Evolutionary conservation across 92 coral and sea anemone species (phyloP).

Genomic region (Umimayanthus kanabou): DNA sequence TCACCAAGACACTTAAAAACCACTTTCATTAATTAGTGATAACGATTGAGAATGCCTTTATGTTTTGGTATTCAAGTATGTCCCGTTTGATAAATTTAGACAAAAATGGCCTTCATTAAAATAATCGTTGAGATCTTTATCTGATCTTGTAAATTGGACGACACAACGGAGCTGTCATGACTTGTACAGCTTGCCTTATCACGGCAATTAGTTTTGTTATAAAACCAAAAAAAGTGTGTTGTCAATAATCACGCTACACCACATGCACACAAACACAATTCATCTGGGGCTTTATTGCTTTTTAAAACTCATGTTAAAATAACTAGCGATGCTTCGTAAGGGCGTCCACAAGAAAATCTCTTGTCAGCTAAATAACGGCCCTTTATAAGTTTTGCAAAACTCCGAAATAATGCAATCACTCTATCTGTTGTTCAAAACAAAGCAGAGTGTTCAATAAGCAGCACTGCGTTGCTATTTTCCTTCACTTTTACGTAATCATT

Average conservation of each 20-base stretch:
- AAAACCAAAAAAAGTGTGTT: not conserved
- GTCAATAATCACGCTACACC: not conserved
- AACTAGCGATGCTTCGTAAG: not conserved
- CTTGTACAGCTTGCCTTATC: not conserved
- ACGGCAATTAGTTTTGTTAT: not conserved
- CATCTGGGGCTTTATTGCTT: not conserved
- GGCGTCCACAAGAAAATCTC: not conserved
- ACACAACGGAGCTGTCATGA: not conserved
- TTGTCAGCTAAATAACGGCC: not conserved
- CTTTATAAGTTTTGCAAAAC: not conserved
- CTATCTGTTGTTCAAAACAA: not conserved
- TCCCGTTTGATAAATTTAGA: conserved; percentile 1
- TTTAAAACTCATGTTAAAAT: not conserved
- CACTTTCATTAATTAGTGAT: not conserved
- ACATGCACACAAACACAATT: not conserved
- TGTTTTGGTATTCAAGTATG: conserved; percentile 4
- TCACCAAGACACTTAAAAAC: not conserved
- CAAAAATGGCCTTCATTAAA: not conserved
- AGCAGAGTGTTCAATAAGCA: not conserved
- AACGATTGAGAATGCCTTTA: not conserved
- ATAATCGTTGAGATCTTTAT: not conserved
- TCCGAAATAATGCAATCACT: not conserved
- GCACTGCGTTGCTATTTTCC: not conserved
- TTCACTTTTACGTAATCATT: not conserved
- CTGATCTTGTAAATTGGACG: not conserved